Percentiles rank a stretch among this genome's conserved stretches.
Evolutionary conservation across 1,140 invertebrate species (phyloP).

Genomic region (Drosophila hydei): DNA sequence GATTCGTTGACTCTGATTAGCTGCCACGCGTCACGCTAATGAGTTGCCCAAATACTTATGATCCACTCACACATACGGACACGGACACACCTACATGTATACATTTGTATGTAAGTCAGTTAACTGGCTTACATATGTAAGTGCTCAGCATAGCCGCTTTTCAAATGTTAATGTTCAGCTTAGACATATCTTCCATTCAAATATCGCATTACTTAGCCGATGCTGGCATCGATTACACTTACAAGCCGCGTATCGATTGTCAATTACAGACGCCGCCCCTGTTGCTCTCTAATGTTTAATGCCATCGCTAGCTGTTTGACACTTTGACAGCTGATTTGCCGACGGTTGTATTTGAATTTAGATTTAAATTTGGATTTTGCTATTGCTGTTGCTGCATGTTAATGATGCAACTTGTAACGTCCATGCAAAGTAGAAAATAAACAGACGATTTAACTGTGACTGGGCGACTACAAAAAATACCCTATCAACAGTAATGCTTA

Average conservation of each 20-base stretch:
- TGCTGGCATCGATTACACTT: constrained; percentile 30
- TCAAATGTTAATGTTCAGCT: constrained; percentile 11
- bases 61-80: constrained; percentile 3
- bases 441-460: not conserved
- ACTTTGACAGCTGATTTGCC: constrained; percentile 51
- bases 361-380: constrained; percentile 45
- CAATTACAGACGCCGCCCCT: constrained; percentile 7
- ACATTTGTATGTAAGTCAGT: not conserved
- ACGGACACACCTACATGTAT: constrained; percentile 3
- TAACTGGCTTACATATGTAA: constrained; percentile 10
- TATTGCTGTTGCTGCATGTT: constrained; percentile 10
- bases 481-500: not conserved
- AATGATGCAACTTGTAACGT: constrained; percentile 19
- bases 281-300: constrained; percentile 15
- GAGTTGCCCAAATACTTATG: constrained; percentile 35
- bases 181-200: constrained; percentile 2
- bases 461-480: not conserved
- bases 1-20: constrained; percentile 73
- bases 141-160: constrained; percentile 13
- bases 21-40: constrained; percentile 77
- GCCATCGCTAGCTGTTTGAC: constrained; percentile 43
- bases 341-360: constrained; percentile 53
- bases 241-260: constrained; percentile 31
- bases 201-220: constrained; percentile 20
- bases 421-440: constrained; percentile 18